Evolutionary conservation across 2,113 vertebrate genomes (phyloP), one percentile per base, ranked within the genome.

Genomic region (Pungitius pungitius): DNA sequence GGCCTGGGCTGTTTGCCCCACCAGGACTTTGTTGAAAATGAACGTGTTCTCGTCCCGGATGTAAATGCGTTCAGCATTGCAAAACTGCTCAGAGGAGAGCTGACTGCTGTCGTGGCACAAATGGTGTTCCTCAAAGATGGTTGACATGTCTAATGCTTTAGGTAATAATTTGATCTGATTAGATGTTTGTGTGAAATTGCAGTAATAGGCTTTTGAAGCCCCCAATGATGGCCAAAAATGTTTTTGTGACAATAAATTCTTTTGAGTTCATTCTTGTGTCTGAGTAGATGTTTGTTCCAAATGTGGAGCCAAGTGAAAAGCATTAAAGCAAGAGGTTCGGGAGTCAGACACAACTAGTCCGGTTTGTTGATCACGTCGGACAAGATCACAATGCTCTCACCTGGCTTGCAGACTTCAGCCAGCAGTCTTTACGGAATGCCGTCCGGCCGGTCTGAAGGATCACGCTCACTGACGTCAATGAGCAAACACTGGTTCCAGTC

Each of bases 71-170:
- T 78, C 60, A 2, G 91, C 89, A 26, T 87, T 80, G 56, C 75
- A 30, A 0, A 88, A 94, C 70, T 88, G 92, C 33, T 95, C 90
- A 10, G 87, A 86, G 45, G 77, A 88, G 63, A 87, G 69, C 62
- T 95, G 90, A 64, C 83, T 86, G 69, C 60, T 45, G 60, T 80
- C 95, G 59, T 76, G 89, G 73, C 96, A 96, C 68, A 97, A 68
- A 1, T 91, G 91, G 83, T 99, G 95, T 62, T 98, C 95, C 84
- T 97, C 95, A 51, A 97, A 99, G 75, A 98, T 93, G 43, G 89
- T 90, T 12, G 47, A 30, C 0, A 87, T 10, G 37, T 98, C 94
- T 1, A 87, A 89, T 5, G 82, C 80, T 30, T 98, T 93, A 30
- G 30, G 30, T 30, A 30, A 30, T 30, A 30, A n/a, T 49, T n/a